phyloP scores from a whole-genome alignment of 2,113 vertebrate genomes.

The Chionis minor region DNA sequence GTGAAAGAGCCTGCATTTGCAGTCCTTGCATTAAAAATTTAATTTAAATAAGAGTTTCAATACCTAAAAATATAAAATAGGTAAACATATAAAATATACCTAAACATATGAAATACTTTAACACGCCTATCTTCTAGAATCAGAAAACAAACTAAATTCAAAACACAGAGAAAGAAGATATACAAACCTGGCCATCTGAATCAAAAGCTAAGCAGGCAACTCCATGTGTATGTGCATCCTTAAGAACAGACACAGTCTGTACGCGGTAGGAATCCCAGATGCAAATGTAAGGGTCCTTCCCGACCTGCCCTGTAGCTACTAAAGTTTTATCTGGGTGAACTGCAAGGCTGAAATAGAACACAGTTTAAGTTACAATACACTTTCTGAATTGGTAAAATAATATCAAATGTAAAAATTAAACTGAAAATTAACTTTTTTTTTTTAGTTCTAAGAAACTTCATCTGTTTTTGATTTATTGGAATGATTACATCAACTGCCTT shows the following conservation, averaged over 20 bases:
- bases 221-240: conserved; percentile 93
- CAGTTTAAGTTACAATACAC: background rate
- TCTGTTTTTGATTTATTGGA: background rate
- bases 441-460: background rate
- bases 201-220: conserved; percentile 93
- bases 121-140: rapidly evolving
- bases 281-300: conserved; percentile 93
- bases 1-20: background rate
- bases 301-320: conserved; percentile 96
- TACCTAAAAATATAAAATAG: no score
- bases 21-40: background rate
- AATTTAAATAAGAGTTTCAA: background rate
- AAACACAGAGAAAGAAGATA: background rate
- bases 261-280: conserved; percentile 92
- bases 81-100: no score
- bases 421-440: background rate
- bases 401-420: background rate
- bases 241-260: conserved; percentile 91
- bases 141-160: background rate
- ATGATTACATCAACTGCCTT: background rate
- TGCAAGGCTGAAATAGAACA: conserved; percentile 84
- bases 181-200: conserved; percentile 91
- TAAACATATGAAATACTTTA: background rate
- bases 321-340: conserved; percentile 93
- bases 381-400: background rate